Evolutionary conservation across 2,888 invertebrate species (phyloP), one percentile per base, ranked within the genome.

Genomic region (Thecophora atra): DNA sequence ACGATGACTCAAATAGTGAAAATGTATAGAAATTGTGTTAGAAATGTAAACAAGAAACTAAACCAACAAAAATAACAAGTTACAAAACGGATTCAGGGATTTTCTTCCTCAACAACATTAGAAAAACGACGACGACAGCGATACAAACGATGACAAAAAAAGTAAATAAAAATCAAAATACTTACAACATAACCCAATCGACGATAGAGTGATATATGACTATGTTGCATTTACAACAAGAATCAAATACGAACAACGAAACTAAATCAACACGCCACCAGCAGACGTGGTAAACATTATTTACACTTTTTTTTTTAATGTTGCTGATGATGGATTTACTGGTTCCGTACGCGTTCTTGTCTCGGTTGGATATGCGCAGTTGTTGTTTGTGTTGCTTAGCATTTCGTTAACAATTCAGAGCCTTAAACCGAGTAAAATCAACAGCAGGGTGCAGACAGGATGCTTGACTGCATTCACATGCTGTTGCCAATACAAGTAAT

Each of bases 11-110:
- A 56, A 24, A 24, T 58, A 21, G 75, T 68, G 75, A 74, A 74
- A 75, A 75, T n/a, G n/a, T n/a, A 72, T 74, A 65, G 72, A 63
- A 73, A 74, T 74, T 67, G 24, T 3, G 24, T 3, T 54, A 21
- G 71, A 72, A 65, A 71, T 75, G 74, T 75, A 75, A 75, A 75
- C 73, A 72, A 66, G 60, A 69, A 72, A 56, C 70, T 37, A 37
- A 6, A 51, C 69, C 64, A 75, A 72, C 71, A 69, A 37, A 6
- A 51, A 71, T 60, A 75, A 72, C 71, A 69, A 71, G 68, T 72
- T 68, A 6, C 11, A 11, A 11, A 37, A 37, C 37, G 37, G 37
- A 37, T 72, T 69, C 68, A 68, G 52, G 63, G 68, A 72, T 68
- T 72, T 72, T 54, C 47, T 72, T 47, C 7, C 69, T 69, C 69